Evolutionary conservation across 2,797 vertebrate species (phyloP).

Genomic region (Pangasius krempfi): DNA sequence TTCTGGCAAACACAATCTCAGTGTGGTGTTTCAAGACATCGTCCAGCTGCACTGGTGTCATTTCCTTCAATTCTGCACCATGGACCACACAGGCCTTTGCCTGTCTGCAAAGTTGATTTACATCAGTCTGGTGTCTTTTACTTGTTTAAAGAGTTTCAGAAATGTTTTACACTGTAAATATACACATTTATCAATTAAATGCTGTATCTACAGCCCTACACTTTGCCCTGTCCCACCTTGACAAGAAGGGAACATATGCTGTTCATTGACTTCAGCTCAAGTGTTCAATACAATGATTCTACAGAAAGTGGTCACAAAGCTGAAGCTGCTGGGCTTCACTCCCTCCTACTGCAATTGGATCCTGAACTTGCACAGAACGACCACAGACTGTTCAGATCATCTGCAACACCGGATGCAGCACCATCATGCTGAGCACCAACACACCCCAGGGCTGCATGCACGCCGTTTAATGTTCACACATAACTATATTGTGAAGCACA

Average conservation of each 20-base stretch:
- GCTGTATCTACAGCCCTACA: neutral
- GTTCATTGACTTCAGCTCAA: neutral
- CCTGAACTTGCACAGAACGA: neutral
- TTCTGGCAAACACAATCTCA: constrained; percentile 94
- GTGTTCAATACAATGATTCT: neutral
- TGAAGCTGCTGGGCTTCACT: neutral
- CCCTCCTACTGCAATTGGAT: neutral
- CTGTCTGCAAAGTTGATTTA: constrained; percentile 73
- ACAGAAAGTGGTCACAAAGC: neutral
- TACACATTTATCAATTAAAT: neutral
- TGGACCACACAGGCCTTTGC: constrained; percentile 95
- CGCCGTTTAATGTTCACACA: too few species aligned
- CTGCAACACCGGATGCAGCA: neutral
- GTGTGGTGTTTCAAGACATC: constrained; percentile 89
- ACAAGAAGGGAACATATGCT: neutral
- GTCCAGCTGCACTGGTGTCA: constrained; percentile 83
- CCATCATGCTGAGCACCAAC: neutral
- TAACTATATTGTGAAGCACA: too few species aligned
- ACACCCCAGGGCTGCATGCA: neutral
- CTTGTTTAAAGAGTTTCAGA: neutral
- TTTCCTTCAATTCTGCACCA: constrained; percentile 89
- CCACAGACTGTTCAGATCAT: neutral
- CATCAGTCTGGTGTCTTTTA: neutral
- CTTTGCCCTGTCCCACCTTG: neutral
- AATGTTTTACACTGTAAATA: neutral